A percentile compares a stretch with the other conserved stretches of the same genome.
Conservation (phyloP, 2,113 vertebrate genomes). For the Ellobius talpinus region DNA sequence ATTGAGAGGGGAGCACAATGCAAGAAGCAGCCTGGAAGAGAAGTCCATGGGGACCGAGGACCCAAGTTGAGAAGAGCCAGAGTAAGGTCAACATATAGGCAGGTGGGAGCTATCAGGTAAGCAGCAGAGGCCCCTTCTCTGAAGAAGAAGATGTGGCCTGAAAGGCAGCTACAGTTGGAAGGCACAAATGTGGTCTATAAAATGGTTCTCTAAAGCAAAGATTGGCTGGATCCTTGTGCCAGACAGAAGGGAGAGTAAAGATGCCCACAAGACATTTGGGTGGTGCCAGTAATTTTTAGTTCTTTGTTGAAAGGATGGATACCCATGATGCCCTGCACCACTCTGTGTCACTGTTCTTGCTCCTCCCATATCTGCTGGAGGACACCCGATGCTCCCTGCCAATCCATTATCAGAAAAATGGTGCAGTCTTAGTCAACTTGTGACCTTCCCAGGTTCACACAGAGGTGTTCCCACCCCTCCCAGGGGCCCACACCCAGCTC, state of each 20-base stretch:
- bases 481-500: conserved; percentile 55
- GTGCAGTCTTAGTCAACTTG: conserved; percentile 65
- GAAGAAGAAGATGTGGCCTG: background rate
- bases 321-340: background rate
- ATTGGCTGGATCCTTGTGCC: background rate
- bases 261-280: conserved; percentile 9
- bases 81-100: background rate
- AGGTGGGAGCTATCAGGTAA: background rate
- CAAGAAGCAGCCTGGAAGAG: background rate
- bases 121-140: background rate
- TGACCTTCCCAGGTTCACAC: conserved; percentile 60
- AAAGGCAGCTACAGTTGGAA: background rate
- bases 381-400: conserved; percentile 22
- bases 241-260: conserved; percentile 20
- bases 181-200: background rate
- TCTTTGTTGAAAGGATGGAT: conserved; percentile 52
- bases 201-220: background rate
- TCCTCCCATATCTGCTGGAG: conserved; percentile 63
- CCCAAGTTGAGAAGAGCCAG: background rate
- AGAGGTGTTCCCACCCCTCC: conserved; percentile 55
- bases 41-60: background rate
- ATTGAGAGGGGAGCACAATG: background rate
- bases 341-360: conserved; percentile 45
- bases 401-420: conserved; percentile 66
- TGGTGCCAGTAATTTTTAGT: background rate